Percentiles rank a stretch among this genome's conserved stretches.
phyloP scores from a whole-genome alignment of 2,888 invertebrate genomes.

The Drosophila colorata region DNA sequence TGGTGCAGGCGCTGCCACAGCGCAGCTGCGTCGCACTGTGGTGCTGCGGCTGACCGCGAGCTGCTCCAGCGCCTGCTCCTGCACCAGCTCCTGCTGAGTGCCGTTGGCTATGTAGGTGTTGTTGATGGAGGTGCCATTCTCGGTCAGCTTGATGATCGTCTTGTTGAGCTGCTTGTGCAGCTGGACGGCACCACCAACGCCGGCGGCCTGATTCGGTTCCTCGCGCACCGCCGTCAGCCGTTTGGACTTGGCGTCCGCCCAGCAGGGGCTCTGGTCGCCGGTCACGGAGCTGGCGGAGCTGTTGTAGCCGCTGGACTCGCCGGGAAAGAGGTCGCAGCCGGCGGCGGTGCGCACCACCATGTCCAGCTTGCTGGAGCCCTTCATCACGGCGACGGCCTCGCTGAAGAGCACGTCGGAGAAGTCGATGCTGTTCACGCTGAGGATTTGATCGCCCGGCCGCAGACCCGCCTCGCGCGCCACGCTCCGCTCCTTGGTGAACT shows the following conservation, averaged over 20 bases:
- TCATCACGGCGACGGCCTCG: constrained; percentile 93
- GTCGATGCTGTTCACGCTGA: constrained; percentile 94
- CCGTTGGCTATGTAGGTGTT: constrained; percentile 86
- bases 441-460: constrained; percentile 95
- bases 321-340: constrained; percentile 92
- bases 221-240: constrained; percentile 91
- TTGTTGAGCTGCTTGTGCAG: constrained; percentile 86
- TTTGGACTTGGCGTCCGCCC: constrained; percentile 87
- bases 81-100: constrained; percentile 38
- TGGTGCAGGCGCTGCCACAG: constrained; percentile 21
- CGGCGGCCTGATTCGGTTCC: constrained; percentile 83
- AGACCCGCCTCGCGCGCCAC: constrained; percentile 95
- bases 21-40: constrained; percentile 47
- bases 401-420: constrained; percentile 92
- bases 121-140: constrained; percentile 90
- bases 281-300: constrained; percentile 94
- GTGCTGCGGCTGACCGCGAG: constrained; percentile 57
- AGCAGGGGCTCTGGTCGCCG: constrained; percentile 90
- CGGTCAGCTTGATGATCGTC: constrained; percentile 90
- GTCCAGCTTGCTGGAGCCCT: constrained; percentile 91
- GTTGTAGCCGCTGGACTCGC: constrained; percentile 93
- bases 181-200: background rate
- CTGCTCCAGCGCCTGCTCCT: constrained; percentile 32
- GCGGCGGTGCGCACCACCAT: constrained; percentile 91
- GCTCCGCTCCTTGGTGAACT: constrained; percentile 95